Evolutionary conservation across 2,888 invertebrate genomes (phyloP).

Genomic region (Taphrorychus bicolor): DNA sequence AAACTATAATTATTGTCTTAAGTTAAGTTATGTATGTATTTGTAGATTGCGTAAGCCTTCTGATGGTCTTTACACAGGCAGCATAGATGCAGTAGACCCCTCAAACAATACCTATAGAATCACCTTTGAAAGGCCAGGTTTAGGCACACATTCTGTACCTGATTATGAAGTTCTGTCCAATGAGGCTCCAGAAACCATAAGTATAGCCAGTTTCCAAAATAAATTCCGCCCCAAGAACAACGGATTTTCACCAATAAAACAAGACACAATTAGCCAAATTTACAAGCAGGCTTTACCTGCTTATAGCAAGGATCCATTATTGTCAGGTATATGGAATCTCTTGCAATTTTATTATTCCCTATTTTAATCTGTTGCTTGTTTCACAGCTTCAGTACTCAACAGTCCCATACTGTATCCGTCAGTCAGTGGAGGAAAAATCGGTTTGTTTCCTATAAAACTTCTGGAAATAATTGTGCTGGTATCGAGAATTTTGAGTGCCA

Average conservation of each 20-base stretch:
- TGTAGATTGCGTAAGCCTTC: conserved; percentile 90
- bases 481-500: conserved; percentile 83
- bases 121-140: conserved; percentile 89
- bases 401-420: conserved; percentile 48
- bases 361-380: conserved; percentile 58
- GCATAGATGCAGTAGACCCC: conserved; percentile 95
- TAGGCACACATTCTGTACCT: conserved; percentile 95
- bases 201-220: conserved; percentile 81
- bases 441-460: conserved; percentile 84
- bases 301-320: conserved; percentile 73
- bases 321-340: conserved; percentile 63
- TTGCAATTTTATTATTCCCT: conserved; percentile 66
- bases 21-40: conserved; percentile 9
- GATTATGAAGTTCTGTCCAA: conserved; percentile 96
- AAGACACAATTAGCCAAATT: conserved; percentile 60
- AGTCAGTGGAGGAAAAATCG: conserved; percentile 65
- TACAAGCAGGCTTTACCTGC: conserved; percentile 59
- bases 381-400: conserved; percentile 57
- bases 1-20: not conserved
- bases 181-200: conserved; percentile 90
- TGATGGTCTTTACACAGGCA: conserved; percentile 89
- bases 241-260: conserved; percentile 57
- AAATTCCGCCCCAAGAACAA: conserved; percentile 75
- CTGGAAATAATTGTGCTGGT: conserved; percentile 87
- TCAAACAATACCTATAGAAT: conserved; percentile 94